Base-by-base conservation (phyloP, 2,113 vertebrate species). In the Loxodonta africana region DNA sequence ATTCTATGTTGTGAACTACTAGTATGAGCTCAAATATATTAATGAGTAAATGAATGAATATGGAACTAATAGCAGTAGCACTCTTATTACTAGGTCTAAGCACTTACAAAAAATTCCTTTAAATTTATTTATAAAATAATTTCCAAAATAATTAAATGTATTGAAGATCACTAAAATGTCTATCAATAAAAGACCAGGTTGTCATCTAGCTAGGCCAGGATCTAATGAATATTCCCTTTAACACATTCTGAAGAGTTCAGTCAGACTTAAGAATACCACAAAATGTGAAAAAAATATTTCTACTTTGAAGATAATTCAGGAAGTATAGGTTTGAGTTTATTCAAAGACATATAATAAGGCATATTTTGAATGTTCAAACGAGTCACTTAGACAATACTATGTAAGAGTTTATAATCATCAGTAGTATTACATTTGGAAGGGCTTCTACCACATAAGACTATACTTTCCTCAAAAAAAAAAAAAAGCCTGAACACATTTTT, bases 81-180 rank as follows among this genome's bases (percentile, higher is more conserved):
- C 10, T 76, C 15, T 23, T 44, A 15, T 60, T 41, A 60, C 10
- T 67, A 41, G 15, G 78, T 25, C 57, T 81, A 90, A 90, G 37
- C 23, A 69, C 44, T 73, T n/a, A 63, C 25, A 67, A 44, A 53
- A 77, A 67, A 78, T 60, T 28, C 7, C 37, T 89, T 83, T 65
- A 53, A 23, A 12, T 80, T 89, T 90, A 53, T 88, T 92, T 86
- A 74, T 44, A 91, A 85, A 96, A 81, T 37, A 21, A 82, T 83
- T 96, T 57, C 5, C 74, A 94, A 95, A 92, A 46, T 83, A 85
- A 96, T 81, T 74, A 37, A 92, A 96, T 60, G 83, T 86, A 44
- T 30, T 18, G 8, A 87, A 57, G 37, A 73, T 53, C 63, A 92
- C 82, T 94, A 30, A 71, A 85, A 93, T 41, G 8, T 37, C 33